Base-by-base conservation (phyloP, 2,113 vertebrate species). In the Amphilophus citrinellus region DNA sequence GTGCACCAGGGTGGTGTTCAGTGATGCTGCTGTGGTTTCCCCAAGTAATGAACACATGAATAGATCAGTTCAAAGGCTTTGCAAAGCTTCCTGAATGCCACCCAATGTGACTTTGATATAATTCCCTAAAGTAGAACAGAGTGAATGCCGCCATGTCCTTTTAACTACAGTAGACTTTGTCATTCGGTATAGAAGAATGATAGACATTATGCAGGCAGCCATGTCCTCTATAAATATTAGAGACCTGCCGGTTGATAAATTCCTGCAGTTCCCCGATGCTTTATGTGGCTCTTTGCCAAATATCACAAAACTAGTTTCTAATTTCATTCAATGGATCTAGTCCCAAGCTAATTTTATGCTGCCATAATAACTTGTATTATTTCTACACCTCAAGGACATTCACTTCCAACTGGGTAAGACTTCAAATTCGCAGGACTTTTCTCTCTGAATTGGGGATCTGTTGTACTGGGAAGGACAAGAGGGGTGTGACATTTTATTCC, bases 71-170 rank as follows among this genome's bases (percentile, higher is more conserved):
- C 78, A 77, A 62, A 80, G 18, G 30, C 47, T 76, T 76, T 82
- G 42, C 5, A 32, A 76, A 37, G 39, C 47, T 66, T 84, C 20
- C 84, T 42, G 61, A 42, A 53, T 77, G n/a, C 60, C 82, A 47
- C 13, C 60, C 61, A 82, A 53, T 78, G 79, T 83, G 62, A 91
- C 82, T 77, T 84, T 82, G 77, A 82, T 68, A 76, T 89, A 77
- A 85, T 77, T 75, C 76, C 75, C 77, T 63, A n/a, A 18, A 62
- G 87, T 47, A 68, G 66, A 79, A 62, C 37, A 10, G 20, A 84
- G 56, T 59, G 37, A 83, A 66, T 84, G 79, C 65, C 39, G 65
- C 18, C 24, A 59, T 84, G 58, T 76, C 22, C 50, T 63, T 61
- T 17, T 50, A 73, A 58, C 20, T 35, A 37, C 30, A 75, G 66